Conservation (phyloP, 2,113 vertebrate genomes). For the Oryzias javanicus region DNA sequence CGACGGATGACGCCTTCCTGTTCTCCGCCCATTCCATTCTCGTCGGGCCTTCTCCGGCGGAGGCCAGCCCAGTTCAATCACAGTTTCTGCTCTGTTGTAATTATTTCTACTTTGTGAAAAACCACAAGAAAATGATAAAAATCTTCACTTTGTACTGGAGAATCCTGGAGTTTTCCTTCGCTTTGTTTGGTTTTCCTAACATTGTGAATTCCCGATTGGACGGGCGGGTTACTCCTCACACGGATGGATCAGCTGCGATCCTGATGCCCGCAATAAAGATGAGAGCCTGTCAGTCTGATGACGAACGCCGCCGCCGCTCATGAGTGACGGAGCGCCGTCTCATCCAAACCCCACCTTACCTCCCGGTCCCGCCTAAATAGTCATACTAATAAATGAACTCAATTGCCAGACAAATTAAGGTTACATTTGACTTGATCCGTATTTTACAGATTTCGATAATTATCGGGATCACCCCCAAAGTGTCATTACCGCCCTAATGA, state of each 20-base stretch:
- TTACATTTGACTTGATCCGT: slow-evolving; percentile 78
- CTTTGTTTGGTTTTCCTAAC: not conserved
- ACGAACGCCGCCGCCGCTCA: slow-evolving; percentile 24
- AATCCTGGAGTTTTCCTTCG: not conserved
- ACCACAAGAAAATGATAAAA: slow-evolving; percentile 39
- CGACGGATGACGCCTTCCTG: slow-evolving; percentile 78
- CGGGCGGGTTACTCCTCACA: too few relatives aligned
- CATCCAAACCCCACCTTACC: slow-evolving; percentile 36
- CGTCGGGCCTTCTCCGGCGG: slow-evolving; percentile 63
- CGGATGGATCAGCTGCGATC: too few relatives aligned
- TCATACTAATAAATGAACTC: slow-evolving; percentile 65
- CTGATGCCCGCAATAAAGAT: slow-evolving; percentile 31
- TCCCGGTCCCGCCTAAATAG: slow-evolving; percentile 59
- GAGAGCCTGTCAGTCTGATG: slow-evolving; percentile 39
- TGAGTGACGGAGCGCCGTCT: slow-evolving; percentile 33
- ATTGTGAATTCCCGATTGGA: not conserved
- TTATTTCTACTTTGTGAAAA: slow-evolving; percentile 50
- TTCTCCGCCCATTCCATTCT: slow-evolving; percentile 81
- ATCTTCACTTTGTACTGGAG: slow-evolving; percentile 17
- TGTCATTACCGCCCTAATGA: slow-evolving; percentile 97
- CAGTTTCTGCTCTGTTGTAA: slow-evolving; percentile 40
- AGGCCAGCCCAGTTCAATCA: slow-evolving; percentile 35
- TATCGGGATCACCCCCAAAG: slow-evolving; percentile 87
- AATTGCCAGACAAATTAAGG: slow-evolving; percentile 74
- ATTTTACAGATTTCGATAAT: slow-evolving; percentile 80